Evolutionary conservation across 2,888 invertebrate genomes (phyloP), one percentile per base, ranked within the genome.

Genomic region (Rhodophaea formosa): DNA sequence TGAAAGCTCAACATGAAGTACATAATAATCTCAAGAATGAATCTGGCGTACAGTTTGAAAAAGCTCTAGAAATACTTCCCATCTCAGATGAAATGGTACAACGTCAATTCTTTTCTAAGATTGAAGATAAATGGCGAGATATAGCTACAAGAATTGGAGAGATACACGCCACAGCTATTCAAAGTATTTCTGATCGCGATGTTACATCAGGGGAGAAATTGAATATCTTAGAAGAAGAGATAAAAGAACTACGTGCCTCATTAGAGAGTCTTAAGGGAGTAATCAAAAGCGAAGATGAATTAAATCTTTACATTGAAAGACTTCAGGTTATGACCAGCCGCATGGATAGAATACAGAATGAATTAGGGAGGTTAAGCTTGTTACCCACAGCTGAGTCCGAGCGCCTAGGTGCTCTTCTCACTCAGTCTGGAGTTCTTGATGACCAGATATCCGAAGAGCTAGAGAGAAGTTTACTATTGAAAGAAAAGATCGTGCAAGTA

Each of bases 1-100:
- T 97, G 49, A 97, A 96, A 80, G 97, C 97, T 0, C 96, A 97
- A 70, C 96, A 96, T 71, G 97, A 97, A 88, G 94, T 97, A 23
- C 93, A 97, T 78, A 96, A 96, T 67, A 94, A 94, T 65, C 92
- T 96, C 53, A 93, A 95, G 56, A 94, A 94, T 60, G 96, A 96
- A 67, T 94, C 95, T 0, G 94, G 94, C 15, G 90, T 93, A 46
- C 94, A 94, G 62, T 94, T 97, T 68, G 96, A 97, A 73, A 95
- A 95, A 68, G 94, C 97, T 0, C 79, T 97, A 59, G 93, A 95
- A 77, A 94, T 96, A 7, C 92, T 97, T 46, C 95, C 96, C 0
- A 92, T 97, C n/a, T 94, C 96, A 0, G 97, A 97, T 71, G 97
- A 97, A 84, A 95, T 95, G 93, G 84, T 95, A 0, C 96, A 97